Base-by-base conservation (phyloP, 1,140 invertebrate genomes). In the Daktulosphaira vitifoliae region DNA sequence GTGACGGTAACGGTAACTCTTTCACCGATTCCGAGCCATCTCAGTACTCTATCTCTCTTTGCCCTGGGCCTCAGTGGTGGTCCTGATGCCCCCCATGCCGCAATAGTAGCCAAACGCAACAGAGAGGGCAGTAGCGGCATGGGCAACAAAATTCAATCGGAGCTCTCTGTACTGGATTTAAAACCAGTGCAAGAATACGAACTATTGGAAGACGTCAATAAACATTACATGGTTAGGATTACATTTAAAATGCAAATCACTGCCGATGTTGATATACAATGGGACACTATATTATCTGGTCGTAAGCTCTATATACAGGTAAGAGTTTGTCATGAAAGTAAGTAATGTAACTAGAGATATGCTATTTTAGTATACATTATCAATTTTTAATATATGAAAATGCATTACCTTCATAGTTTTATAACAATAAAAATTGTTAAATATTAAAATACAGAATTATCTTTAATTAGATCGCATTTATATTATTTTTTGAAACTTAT, bases 11-110 rank as follows among this genome's bases (percentile, higher is more conserved):
- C 25, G 18, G 9, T 0, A 48, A 62, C 56, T 48, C 56, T 5
- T 15, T 22, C 6, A 46, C 7, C 26, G 51, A 52, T 65, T 65
- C 56, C 25, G 56, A 62, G 42, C 18, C 26, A 9, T 62, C 56
- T 8, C 83, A 82, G 73, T 90, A 84, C 76, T 87, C 82, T 81
- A 87, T 92, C 82, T 87, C 86, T 85, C 89, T 96, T 86, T 92
- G 92, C 79, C 86, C 91, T 81, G 92, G 92, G 91, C 92, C 92
- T 94, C 90, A 86, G 90, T 93, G 88, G 90, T 90, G 86, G 81
- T 89, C 88, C 90, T 94, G 91, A 90, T 90, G 88, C 80, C 79
- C 87, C 88, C 86, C 86, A 86, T 81, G 81, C 84, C 82, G 82
- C 81, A 77, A 71, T 73, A 71, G 72, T 75, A 79, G 81, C 76